Base-by-base conservation (phyloP, 2,797 vertebrate genomes). In the Siniperca undulata region DNA sequence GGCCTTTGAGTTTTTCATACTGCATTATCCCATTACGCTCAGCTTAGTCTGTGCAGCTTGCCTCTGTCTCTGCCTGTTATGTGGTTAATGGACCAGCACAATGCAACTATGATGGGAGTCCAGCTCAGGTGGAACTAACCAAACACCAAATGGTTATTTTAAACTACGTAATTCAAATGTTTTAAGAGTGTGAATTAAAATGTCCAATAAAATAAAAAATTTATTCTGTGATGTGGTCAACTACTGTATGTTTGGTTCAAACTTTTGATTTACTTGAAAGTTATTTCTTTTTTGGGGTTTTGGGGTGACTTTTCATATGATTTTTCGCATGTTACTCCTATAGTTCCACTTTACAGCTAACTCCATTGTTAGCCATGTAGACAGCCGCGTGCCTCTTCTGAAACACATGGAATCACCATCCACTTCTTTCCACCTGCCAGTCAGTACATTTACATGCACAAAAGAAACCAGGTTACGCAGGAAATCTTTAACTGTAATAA, bases 1-100 rank as follows among this genome's bases (percentile, higher is more conserved):
- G 77, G 74, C 74, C 73, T 80, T 74, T 72, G 73, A 27, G 6
- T 86, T 84, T 85, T 85, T 87, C 44, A 70, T 84, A 60, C 77
- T 74, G 66, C 81, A 85, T 86, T 70, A 88, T 92, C 71, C 62
- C 67, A 86, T 90, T 87, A 86, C 50, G 52, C 53, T 72, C 40
- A 56, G 52, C 78, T 78, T 64, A 24, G 77, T 83, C 55, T 20
- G 50, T 75, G 77, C 81, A 85, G 76, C 70, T 74, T 72, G 68
- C 74, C 19, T 78, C 60, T 72, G 52, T 70, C 77, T 77, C 48
- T 71, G 50, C 67, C 78, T 76, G 61, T 77, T 73, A 83, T 81
- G 62, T 80, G 74, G 48, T 75, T 87, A 90, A 90, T 86, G 81
- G 74, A 85, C 80, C 78, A 78, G 80, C 77, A 78, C 74, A 64